These are phyloP conservation scores for Labia minor DNA, from an alignment of 2,888 invertebrate genomes.

Conservation along the genomic window DNA sequence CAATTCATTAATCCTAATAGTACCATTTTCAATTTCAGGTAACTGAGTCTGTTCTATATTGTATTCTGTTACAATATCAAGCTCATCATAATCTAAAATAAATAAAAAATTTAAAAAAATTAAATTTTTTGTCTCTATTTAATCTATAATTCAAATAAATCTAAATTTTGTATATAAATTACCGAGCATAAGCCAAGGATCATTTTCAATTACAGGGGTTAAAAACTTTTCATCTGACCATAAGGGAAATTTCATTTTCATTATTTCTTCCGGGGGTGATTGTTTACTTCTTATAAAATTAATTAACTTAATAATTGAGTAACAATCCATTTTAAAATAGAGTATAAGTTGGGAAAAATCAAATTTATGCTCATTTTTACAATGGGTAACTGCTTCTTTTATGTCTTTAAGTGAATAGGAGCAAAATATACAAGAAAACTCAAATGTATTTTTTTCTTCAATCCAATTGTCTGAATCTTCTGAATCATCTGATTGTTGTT, in stretches of 20 bases:
- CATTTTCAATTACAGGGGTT: slow-evolving; percentile 58
- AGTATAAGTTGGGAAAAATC: slow-evolving; percentile 51
- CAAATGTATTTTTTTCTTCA: slow-evolving; percentile 38
- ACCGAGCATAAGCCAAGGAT: slow-evolving; percentile 77
- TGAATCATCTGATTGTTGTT: slow-evolving; percentile 29
- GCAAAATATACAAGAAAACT: slow-evolving; percentile 64
- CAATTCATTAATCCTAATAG: slow-evolving; percentile 48
- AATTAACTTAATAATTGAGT: slow-evolving; percentile 50
- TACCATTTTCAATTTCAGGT: slow-evolving; percentile 50
- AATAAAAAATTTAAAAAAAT: background rate
- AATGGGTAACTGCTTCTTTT: slow-evolving; percentile 54
- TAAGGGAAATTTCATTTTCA: slow-evolving; percentile 40
- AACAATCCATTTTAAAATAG: slow-evolving; percentile 67
- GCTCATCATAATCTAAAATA: slow-evolving; percentile 41
- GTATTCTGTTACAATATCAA: slow-evolving; percentile 34
- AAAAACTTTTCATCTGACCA: slow-evolving; percentile 73
- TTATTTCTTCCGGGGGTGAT: slow-evolving; percentile 45
- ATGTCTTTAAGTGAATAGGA: slow-evolving; percentile 46
- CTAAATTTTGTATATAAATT: too few species aligned
- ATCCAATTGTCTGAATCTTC: slow-evolving; percentile 32
- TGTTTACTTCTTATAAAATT: slow-evolving; percentile 64
- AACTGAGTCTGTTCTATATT: slow-evolving; percentile 33
- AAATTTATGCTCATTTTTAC: slow-evolving; percentile 53
- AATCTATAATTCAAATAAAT: too few species aligned
- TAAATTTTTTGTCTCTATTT: too few species aligned